Evolutionary conservation across 2,113 vertebrate genomes (phyloP), one percentile per base, ranked within the genome.

Genomic region (Syngnathus scovelli): DNA sequence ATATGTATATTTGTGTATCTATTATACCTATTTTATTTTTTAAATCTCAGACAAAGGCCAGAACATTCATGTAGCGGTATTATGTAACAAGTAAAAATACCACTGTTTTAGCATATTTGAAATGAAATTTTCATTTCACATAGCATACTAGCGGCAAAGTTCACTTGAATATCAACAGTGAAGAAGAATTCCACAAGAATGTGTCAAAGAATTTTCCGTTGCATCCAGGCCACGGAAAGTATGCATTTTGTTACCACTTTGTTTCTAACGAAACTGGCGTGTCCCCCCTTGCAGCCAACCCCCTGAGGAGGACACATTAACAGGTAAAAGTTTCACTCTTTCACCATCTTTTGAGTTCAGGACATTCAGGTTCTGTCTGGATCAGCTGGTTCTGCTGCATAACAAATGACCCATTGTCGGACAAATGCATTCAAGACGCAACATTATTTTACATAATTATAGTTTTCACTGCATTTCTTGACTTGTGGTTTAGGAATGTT

Each of bases 291-390:
- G 76, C 75, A 90, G 85, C 27, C 87, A 85, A 70, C 62, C 77
- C 16, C 73, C 86, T 1, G 88, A 67, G 18, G 88, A 91, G 44
- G 90, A 91, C 23, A 54, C 76, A 21, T 69, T 88, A 27, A 87
- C 74, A 61, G 86, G 91, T 92, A 83, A 75, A 83, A 74, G 21
- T 64, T 67, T 65, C 36, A 62, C 63, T 64, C 8, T 37, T 67
- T 27, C 59, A 39, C 51, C 52, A 52, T 61, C 36, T 76, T 48
- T 23, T 38, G 15, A 44, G 11, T 46, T 54, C 54, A 63, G n/a
- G n/a, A n/a, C 1, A 7, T 49, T 75, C 60, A 60, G n/a, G 23
- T 39, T 70, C 43, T 39, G 48, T 67, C 65, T 61, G 39, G 52
- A 56, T 65, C 58, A 64, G 60, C 68, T 51, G 11, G 61, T 69